Conservation (phyloP, 1,140 invertebrate genomes). For the Zaprionus inermis region DNA sequence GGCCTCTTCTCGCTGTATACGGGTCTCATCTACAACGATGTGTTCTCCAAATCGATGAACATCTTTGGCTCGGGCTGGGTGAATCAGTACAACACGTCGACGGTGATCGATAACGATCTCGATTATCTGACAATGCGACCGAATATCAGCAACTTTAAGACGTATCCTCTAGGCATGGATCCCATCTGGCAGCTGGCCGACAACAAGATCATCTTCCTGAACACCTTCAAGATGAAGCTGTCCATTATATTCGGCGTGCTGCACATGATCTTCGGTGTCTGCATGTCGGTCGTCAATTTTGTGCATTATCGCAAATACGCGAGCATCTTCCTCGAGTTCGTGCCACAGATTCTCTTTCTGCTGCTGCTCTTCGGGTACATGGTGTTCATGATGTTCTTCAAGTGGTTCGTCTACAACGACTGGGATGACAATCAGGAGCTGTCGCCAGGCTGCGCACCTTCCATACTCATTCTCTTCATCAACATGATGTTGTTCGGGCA, state of each 20-base stretch:
- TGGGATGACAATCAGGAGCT: conserved; percentile 84
- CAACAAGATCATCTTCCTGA: conserved; percentile 98
- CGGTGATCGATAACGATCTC: conserved; percentile 40
- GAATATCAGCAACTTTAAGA: conserved; percentile 85
- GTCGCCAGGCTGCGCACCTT: conserved; percentile 91
- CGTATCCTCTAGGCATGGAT: conserved; percentile 94
- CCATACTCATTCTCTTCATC: conserved; percentile 94
- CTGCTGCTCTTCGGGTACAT: conserved; percentile 97
- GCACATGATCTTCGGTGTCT: conserved; percentile 98
- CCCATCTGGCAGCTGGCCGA: conserved; percentile 94
- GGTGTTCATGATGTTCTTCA: conserved; percentile 95
- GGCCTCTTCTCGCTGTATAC: conserved; percentile 93
- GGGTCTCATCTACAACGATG: conserved; percentile 93
- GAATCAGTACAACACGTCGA: conserved; percentile 85
- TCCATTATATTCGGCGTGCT: conserved; percentile 97
- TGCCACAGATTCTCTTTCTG: conserved; percentile 97
- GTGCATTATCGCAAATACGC: conserved; percentile 91
- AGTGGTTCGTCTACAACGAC: conserved; percentile 92
- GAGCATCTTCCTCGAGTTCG: conserved; percentile 95
- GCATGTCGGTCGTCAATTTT: conserved; percentile 95
- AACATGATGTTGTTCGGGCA: conserved; percentile 93
- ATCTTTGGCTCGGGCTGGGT: conserved; percentile 91
- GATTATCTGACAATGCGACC: conserved; percentile 82
- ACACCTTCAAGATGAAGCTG: conserved; percentile 99
- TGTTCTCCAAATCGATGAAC: conserved; percentile 92